Conservation (phyloP, 2,113 vertebrate species). For the Syrrhaptes paradoxus region DNA sequence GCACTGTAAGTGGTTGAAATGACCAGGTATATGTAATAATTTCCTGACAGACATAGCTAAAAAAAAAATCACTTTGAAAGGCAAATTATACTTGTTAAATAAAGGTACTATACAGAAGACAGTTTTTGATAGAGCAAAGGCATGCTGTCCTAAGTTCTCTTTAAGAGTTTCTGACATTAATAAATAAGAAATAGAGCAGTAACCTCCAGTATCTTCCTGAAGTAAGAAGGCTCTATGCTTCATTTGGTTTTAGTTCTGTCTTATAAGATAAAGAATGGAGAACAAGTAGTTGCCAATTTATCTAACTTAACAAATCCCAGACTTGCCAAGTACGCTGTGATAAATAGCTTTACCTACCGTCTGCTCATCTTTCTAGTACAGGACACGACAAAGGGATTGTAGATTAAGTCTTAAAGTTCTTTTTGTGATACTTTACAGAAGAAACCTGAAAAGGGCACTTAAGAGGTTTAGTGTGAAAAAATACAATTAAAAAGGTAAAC, state of each 20-base stretch:
- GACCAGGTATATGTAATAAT: not conserved
- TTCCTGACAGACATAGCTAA: not conserved
- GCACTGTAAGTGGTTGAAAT: not conserved
- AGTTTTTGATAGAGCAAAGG: not conserved
- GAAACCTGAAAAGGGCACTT: not conserved
- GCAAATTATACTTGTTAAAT: not conserved
- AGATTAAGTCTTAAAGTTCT: conserved; percentile 13
- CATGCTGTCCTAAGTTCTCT: not conserved
- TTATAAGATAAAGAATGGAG: not conserved
- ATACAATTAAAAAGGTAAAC: not conserved
- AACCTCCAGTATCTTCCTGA: not conserved
- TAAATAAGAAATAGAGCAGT: not conserved
- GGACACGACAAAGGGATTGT: conserved; percentile 3
- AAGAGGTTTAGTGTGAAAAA: not conserved
- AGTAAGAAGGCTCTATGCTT: not conserved
- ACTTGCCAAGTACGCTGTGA: conserved; percentile 4
- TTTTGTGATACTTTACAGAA: not conserved
- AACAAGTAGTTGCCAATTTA: not conserved
- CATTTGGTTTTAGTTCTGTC: not conserved
- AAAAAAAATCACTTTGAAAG: not conserved
- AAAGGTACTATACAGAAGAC: not conserved
- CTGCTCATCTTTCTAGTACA: not conserved
- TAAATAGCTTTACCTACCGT: conserved; percentile 13
- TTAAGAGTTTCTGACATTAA: not conserved
- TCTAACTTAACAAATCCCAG: conserved; percentile 6